phyloP scores from a whole-genome alignment of 2,888 invertebrate species.

The Myopa testacea region DNA sequence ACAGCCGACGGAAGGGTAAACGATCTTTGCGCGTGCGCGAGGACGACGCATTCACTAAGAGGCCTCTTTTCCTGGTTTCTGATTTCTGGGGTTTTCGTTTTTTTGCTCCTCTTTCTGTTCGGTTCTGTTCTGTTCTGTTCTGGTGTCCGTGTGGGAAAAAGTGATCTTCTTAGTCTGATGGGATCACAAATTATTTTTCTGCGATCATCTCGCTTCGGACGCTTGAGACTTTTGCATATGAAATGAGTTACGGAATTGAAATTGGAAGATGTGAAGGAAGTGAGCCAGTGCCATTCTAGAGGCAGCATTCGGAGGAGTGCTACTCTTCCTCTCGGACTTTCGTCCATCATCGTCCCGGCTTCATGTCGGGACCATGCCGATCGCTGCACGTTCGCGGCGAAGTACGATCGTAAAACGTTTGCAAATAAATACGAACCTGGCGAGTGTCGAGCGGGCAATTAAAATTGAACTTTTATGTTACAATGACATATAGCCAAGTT shows the following conservation, averaged over 20 bases:
- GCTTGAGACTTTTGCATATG: slow-evolving; percentile 45
- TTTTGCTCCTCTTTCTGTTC: not conserved
- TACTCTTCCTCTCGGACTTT: not conserved
- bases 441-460: slow-evolving; percentile 60
- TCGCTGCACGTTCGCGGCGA: slow-evolving; percentile 59
- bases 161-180: not conserved
- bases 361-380: slow-evolving; percentile 16
- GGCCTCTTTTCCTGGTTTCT: not conserved
- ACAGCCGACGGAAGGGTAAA: slow-evolving; percentile 26
- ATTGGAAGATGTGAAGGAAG: slow-evolving; percentile 47
- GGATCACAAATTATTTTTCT: slow-evolving; percentile 31
- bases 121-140: not conserved
- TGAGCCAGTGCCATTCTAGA: not conserved
- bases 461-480: slow-evolving; percentile 66
- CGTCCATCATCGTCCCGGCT: not conserved
- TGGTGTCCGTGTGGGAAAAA: slow-evolving; percentile 37
- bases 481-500: slow-evolving; percentile 62
- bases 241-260: slow-evolving; percentile 65
- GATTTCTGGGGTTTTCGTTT: not conserved
- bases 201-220: slow-evolving; percentile 9
- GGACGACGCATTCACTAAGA: slow-evolving; percentile 1
- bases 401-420: slow-evolving; percentile 60
- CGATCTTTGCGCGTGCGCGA: slow-evolving; percentile 33
- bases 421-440: slow-evolving; percentile 32
- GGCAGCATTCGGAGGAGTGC: not conserved